Evolutionary conservation across 2,113 vertebrate genomes (phyloP).

Genomic region (Cavia porcellus): DNA sequence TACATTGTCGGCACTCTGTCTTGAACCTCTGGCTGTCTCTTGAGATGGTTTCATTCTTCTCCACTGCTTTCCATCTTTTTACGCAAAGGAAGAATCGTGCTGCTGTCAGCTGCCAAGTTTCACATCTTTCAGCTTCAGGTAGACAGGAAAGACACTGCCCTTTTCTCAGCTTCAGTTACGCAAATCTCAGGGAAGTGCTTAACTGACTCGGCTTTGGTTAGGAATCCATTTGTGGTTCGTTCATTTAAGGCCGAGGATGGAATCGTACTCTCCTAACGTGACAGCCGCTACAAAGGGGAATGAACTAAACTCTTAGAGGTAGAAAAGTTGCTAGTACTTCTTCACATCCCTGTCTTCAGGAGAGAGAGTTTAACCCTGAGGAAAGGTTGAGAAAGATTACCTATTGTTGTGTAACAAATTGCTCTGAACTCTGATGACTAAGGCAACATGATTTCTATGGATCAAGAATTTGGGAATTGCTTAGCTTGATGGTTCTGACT

Average conservation of each 20-base stretch:
- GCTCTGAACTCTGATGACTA: background rate
- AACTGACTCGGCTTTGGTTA: conserved; percentile 3
- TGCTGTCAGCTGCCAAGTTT: background rate
- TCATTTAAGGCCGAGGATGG: background rate
- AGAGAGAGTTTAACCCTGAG: background rate
- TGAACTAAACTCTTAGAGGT: background rate
- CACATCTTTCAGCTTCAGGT: background rate
- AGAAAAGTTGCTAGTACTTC: background rate
- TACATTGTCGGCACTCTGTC: background rate
- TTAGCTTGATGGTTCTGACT: conserved; percentile 30
- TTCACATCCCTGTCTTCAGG: background rate
- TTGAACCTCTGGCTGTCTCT: background rate
- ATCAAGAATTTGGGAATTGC: background rate
- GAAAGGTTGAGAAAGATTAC: background rate
- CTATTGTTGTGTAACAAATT: background rate
- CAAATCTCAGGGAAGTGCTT: conserved; percentile 1
- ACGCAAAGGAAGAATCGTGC: background rate
- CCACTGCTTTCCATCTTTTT: background rate
- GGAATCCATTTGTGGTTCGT: background rate
- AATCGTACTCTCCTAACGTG: background rate
- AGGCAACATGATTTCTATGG: background rate
- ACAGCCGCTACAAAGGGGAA: background rate
- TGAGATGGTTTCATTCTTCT: background rate
- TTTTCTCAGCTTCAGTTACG: background rate
- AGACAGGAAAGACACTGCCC: background rate